These are phyloP conservation scores for Drosophila takahashii DNA, from an alignment of 1,140 invertebrate genomes.

Conservation along the genomic window DNA sequence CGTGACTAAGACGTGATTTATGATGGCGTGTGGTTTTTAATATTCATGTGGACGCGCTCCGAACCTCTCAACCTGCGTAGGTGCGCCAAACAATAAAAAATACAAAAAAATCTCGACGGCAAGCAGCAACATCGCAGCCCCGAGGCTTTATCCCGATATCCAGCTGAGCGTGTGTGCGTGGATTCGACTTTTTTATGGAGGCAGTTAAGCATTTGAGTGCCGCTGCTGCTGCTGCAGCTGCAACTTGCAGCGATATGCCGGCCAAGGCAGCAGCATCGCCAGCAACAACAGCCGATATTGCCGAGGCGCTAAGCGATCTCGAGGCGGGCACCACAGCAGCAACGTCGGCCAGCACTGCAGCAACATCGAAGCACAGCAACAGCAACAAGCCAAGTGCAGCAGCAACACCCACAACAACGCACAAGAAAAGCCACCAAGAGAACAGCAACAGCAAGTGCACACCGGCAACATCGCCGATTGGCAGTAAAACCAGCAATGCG, in stretches of 20 bases:
- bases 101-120: constrained; percentile 18
- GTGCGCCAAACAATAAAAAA: constrained; percentile 82
- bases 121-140: constrained; percentile 32
- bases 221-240: constrained; percentile 44
- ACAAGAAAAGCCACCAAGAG: constrained; percentile 9
- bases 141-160: constrained; percentile 55
- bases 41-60: constrained; percentile 81
- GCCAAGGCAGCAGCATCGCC: constrained; percentile 19
- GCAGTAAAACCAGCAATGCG: constrained; percentile 53
- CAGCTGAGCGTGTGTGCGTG: constrained; percentile 74
- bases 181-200: constrained; percentile 71
- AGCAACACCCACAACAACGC: constrained; percentile 17
- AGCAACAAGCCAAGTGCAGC: constrained; percentile 10
- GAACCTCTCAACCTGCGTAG: constrained; percentile 72
- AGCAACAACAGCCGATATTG: constrained; percentile 11
- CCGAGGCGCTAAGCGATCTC: constrained; percentile 25
- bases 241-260: constrained; percentile 33
- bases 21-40: constrained; percentile 84
- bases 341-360: constrained; percentile 8
- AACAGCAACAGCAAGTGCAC: constrained; percentile 21
- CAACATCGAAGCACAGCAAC: constrained; percentile 24
- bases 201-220: constrained; percentile 78
- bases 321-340: constrained; percentile 23
- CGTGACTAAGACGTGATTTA: constrained; percentile 85
- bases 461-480: constrained; percentile 13